Percentiles rank a stretch among this genome's conserved stretches.
These are phyloP conservation scores for Trachymyrmex septentrionalis DNA, from an alignment of 1,140 invertebrate species.

Conservation along the genomic window DNA sequence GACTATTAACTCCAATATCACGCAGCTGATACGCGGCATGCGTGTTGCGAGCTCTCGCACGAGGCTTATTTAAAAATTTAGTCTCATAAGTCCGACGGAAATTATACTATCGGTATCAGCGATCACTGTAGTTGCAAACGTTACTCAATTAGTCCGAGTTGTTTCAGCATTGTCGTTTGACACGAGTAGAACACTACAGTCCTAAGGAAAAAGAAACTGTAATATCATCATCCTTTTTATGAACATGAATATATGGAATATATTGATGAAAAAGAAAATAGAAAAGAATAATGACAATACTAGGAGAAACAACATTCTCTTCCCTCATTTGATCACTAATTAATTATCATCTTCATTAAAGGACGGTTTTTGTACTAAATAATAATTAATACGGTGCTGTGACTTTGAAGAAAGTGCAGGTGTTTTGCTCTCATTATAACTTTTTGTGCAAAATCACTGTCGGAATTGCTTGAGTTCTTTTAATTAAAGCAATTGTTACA, in stretches of 20 bases:
- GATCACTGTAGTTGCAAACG: constrained; percentile 54
- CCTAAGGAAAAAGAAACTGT: not conserved
- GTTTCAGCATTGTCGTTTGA: constrained; percentile 28
- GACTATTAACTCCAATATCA: constrained; percentile 49
- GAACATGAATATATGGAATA: not conserved
- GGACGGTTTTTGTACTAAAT: not conserved
- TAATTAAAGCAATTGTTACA: constrained; percentile 23
- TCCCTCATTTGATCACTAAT: not conserved
- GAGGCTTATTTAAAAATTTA: constrained; percentile 54
- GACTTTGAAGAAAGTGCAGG: not conserved
- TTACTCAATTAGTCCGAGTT: constrained; percentile 44
- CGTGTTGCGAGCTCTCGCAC: constrained; percentile 22
- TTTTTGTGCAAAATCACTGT: not conserved
- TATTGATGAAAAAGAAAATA: not conserved
- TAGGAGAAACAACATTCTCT: not conserved
- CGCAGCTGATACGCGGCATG: not conserved
- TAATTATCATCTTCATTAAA: constrained; percentile 2
- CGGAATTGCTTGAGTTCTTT: not conserved
- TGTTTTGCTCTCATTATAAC: constrained; percentile 11
- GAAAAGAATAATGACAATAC: not conserved
- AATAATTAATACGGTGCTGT: not conserved
- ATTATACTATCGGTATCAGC: constrained; percentile 28
- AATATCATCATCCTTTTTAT: not conserved
- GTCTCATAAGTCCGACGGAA: constrained; percentile 38
- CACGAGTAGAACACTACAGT: not conserved